Percentiles rank a stretch among this genome's conserved stretches.
These are phyloP conservation scores for Hydrophis major DNA, from an alignment of 2,797 vertebrate genomes.

Conservation along the genomic window DNA sequence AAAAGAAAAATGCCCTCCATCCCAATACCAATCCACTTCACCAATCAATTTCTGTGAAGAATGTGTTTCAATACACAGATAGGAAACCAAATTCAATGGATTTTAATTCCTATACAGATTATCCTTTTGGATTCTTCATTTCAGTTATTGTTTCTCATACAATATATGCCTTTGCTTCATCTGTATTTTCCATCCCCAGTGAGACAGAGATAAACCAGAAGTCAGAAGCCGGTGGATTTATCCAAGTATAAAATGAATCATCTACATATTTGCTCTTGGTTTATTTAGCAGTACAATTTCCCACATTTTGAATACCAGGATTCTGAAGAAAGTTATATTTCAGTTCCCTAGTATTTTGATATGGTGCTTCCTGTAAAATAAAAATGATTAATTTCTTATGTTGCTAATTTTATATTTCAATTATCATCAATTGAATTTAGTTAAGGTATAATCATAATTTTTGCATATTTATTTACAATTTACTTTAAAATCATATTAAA, in stretches of 20 bases:
- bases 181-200: background rate
- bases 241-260: background rate
- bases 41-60: background rate
- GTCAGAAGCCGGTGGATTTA: background rate
- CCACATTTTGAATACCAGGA: background rate
- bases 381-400: background rate
- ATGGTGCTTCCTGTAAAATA: background rate
- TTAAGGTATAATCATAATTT: background rate
- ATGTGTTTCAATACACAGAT: background rate
- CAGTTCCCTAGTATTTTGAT: background rate
- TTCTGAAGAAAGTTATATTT: background rate
- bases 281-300: background rate
- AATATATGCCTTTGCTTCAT: background rate
- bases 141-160: background rate
- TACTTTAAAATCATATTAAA: background rate
- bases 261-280: background rate
- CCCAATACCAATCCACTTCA: background rate
- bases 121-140: background rate
- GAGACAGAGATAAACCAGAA: background rate
- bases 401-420: background rate
- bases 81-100: background rate
- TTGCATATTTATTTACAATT: background rate
- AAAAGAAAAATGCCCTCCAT: background rate
- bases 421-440: background rate
- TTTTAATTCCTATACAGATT: background rate